Evolutionary conservation across 2,113 vertebrate species (phyloP).

Genomic region (Calonectris borealis): DNA sequence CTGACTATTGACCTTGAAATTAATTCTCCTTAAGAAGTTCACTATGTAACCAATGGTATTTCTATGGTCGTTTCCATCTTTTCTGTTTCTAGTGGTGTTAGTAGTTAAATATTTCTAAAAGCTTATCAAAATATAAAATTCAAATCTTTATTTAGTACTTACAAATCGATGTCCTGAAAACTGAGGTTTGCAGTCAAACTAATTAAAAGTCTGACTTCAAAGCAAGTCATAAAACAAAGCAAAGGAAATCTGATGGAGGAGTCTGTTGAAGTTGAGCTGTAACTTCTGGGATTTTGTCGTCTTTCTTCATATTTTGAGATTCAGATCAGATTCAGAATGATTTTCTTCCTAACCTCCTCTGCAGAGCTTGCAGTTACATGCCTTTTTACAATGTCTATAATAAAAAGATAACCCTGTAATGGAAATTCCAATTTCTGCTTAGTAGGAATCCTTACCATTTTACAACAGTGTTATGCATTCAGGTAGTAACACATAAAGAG

Average conservation of each 20-base stretch:
- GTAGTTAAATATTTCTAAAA: not conserved
- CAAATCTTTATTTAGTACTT: not conserved
- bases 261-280: not conserved
- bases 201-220: not conserved
- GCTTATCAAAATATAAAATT: not conserved
- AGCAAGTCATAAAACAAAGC: not conserved
- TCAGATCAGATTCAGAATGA: not conserved
- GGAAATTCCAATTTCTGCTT: not conserved
- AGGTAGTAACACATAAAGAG: not conserved
- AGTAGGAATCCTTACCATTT: not conserved
- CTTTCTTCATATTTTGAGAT: not conserved
- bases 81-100: not conserved
- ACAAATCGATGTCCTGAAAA: not conserved
- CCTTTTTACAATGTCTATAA: not conserved
- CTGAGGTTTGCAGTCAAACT: not conserved
- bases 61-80: not conserved
- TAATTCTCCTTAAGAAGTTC: not conserved
- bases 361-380: not conserved
- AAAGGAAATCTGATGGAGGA: not conserved
- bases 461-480: too few relatives aligned
- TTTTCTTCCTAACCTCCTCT: not conserved
- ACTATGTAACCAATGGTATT: not conserved
- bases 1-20: not conserved
- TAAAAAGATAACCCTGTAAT: not conserved
- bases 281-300: not conserved